A percentile compares a stretch with the other conserved stretches of the same genome.
phyloP scores from a whole-genome alignment of 2,888 invertebrate species.

The Cephus sareptanus region DNA sequence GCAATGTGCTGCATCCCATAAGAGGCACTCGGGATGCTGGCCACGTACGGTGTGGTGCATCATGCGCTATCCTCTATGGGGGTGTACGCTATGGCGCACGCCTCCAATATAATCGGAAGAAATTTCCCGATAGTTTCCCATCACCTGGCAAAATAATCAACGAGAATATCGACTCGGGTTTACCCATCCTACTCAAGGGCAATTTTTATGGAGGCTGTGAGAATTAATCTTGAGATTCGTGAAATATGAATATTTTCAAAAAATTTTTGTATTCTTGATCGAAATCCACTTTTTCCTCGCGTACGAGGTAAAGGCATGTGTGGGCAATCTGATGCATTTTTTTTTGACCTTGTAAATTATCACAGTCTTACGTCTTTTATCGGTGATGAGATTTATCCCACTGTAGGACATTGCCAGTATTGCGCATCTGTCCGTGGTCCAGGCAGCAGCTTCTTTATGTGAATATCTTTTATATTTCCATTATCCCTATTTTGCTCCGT shows the following conservation, averaged over 20 bases:
- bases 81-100: neutral
- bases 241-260: neutral
- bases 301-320: neutral
- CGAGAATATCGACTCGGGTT: neutral
- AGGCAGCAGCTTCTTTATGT: neutral
- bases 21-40: slow-evolving; percentile 27
- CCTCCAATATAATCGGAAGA: neutral
- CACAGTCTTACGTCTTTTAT: neutral
- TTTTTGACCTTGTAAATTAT: neutral
- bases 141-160: neutral
- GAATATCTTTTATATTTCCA: neutral
- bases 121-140: neutral
- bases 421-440: neutral
- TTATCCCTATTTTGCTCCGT: neutral
- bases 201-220: neutral
- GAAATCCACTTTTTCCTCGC: neutral
- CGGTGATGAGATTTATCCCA: neutral
- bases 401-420: neutral
- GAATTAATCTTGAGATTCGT: neutral
- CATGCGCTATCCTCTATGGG: neutral
- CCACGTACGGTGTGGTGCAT: slow-evolving; percentile 10
- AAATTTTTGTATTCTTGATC: neutral
- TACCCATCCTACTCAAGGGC: neutral
- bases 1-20: slow-evolving; percentile 45
- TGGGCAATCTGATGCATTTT: neutral